Percentiles rank a stretch among this genome's conserved stretches.
Evolutionary conservation across 2,888 invertebrate species (phyloP).

Genomic region (Andrena trimmerana): DNA sequence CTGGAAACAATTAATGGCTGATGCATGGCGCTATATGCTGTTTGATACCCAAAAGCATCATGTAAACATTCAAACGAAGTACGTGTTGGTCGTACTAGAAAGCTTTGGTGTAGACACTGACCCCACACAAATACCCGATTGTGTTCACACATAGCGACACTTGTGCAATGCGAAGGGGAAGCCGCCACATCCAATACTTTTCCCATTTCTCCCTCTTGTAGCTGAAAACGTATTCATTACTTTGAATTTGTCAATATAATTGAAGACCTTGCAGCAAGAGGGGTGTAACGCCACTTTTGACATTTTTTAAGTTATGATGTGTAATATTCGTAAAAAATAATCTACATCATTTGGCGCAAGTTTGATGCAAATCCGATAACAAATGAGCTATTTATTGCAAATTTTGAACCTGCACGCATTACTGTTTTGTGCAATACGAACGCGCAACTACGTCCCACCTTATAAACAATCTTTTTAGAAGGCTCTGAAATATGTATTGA

Average conservation of each 20-base stretch:
- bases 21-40: constrained; percentile 87
- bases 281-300: too few species aligned
- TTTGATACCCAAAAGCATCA: constrained; percentile 88
- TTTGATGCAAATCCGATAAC: too few species aligned
- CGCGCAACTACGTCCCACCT: too few species aligned
- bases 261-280: too few species aligned
- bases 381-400: too few species aligned
- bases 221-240: constrained; percentile 54
- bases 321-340: too few species aligned
- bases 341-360: too few species aligned
- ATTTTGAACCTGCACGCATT: too few species aligned
- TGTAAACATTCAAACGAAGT: constrained; percentile 87
- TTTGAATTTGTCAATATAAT: neutral
- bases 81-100: constrained; percentile 83
- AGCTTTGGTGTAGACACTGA: constrained; percentile 86
- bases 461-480: too few species aligned
- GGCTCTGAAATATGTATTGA: too few species aligned
- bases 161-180: constrained; percentile 87
- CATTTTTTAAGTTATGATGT: too few species aligned
- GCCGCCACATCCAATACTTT: constrained; percentile 88
- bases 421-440: too few species aligned
- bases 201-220: constrained; percentile 75
- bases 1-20: constrained; percentile 74
- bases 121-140: constrained; percentile 89
- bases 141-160: constrained; percentile 87